Evolutionary conservation across 2,113 vertebrate genomes (phyloP).

Genomic region (Himantopus leucocephalus): DNA sequence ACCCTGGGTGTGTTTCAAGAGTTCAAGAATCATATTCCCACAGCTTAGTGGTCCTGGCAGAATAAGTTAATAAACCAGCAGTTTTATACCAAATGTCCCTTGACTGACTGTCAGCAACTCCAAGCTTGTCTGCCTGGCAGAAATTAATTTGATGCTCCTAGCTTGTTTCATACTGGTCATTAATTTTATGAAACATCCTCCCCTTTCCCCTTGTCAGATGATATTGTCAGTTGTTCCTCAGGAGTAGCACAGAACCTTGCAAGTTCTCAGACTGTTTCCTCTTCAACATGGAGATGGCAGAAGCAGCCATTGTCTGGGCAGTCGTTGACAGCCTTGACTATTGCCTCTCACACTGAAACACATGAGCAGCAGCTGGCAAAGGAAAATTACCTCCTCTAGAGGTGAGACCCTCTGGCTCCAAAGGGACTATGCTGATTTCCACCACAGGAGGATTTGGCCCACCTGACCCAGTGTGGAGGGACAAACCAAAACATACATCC

Average conservation of each 20-base stretch:
- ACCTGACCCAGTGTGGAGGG: neutral
- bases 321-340: neutral
- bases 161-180: neutral
- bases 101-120: neutral
- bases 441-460: neutral
- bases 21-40: neutral
- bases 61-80: neutral
- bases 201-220: neutral
- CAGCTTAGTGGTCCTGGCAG: neutral
- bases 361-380: neutral
- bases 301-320: rapidly evolving
- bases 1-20: neutral
- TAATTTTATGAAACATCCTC: neutral
- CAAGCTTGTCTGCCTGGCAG: neutral
- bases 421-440: neutral
- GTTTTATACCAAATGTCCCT: neutral
- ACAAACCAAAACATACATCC: conserved; percentile 47
- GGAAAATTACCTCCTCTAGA: neutral
- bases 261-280: neutral
- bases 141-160: conserved; percentile 7
- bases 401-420: neutral
- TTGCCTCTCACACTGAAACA: rapidly evolving
- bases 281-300: neutral
- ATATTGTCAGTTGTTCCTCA: neutral
- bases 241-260: neutral